Base-by-base conservation (phyloP, 2,888 invertebrate species). In the Poecilus cupreus region DNA sequence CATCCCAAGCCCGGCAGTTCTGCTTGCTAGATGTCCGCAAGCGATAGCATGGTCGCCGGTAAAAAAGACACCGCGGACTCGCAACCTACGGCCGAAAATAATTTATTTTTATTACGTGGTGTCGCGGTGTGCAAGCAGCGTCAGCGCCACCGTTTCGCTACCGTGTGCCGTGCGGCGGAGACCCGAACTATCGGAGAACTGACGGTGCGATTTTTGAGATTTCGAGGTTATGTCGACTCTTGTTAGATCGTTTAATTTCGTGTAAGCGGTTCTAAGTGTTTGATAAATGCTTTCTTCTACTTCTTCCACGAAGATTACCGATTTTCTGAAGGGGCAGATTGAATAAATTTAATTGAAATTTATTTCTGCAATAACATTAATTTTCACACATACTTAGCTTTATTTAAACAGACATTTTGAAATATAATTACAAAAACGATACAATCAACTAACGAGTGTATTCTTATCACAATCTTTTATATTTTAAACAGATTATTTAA, bases 171-270 rank as follows among this genome's bases (percentile, higher is more conserved):
- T n/a, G 13, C 60, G 26, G 60, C 8, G 60, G 10, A 11, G n/a
- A 16, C 24, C 8, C 18, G 43, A 72, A 72, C 72, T 24, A 49
- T 49, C 72, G 72, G 22, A 43, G 11, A 60, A 46, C 72, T 72
- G 72, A 72, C 72, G 72, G 49, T 72, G 72, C 72, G 49, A 72
- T 46, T 72, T 72, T 72, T 72, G 72, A 72, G 72, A 72, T 72
- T 72, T 72, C 16, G 39, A 60, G 18, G 54, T n/a, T n/a, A n/a
- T 43, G 43, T 43, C 43, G 43, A 43, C 43, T 43, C 43, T 43
- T 43, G 43, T 32, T 57, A 22, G 57, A 57, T 24, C 60, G 26
- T 60, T 60, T 60, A 60, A 60, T 60, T 60, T 60, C 60, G 22
- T 60, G 24, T 60, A 60, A 60, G 60, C 60, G 26, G 26, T 60